phyloP scores from a whole-genome alignment of 35 echinoderm and acorn worm species.

The Patiria miniata region DNA sequence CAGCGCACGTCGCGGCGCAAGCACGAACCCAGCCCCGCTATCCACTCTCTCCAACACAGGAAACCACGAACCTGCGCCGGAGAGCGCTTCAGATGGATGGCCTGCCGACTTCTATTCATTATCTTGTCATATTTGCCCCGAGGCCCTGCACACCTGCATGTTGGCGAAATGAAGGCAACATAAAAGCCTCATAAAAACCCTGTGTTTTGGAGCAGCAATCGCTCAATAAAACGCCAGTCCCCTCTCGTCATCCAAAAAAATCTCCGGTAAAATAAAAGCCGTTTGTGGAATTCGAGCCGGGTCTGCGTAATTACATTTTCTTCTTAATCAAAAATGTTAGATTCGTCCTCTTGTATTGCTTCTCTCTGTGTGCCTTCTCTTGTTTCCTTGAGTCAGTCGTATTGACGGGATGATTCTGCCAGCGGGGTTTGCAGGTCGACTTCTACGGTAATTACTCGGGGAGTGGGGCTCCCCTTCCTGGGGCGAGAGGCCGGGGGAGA shows the following conservation, averaged over 20 bases:
- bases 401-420: not conserved
- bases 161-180: not conserved
- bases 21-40: too few relatives aligned
- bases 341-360: not conserved
- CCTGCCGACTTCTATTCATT: constrained; percentile 16
- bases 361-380: not conserved
- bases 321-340: not conserved
- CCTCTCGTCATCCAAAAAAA: not conserved
- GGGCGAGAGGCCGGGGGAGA: too few relatives aligned
- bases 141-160: constrained; percentile 1
- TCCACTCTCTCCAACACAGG: not conserved
- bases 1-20: not conserved
- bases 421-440: not conserved
- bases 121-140: constrained; percentile 24
- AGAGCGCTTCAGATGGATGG: constrained; percentile 13
- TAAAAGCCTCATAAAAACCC: not conserved
- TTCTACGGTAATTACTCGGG: not conserved
- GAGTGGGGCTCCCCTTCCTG: too few relatives aligned
- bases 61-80: not conserved
- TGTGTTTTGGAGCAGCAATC: not conserved
- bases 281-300: constrained; percentile 6
- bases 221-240: not conserved
- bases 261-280: constrained; percentile 3
- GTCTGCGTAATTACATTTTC: constrained; percentile 23
- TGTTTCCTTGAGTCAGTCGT: not conserved